Evolutionary conservation across 2,797 vertebrate genomes (phyloP).

Genomic region (Peromyscus attwateri): DNA sequence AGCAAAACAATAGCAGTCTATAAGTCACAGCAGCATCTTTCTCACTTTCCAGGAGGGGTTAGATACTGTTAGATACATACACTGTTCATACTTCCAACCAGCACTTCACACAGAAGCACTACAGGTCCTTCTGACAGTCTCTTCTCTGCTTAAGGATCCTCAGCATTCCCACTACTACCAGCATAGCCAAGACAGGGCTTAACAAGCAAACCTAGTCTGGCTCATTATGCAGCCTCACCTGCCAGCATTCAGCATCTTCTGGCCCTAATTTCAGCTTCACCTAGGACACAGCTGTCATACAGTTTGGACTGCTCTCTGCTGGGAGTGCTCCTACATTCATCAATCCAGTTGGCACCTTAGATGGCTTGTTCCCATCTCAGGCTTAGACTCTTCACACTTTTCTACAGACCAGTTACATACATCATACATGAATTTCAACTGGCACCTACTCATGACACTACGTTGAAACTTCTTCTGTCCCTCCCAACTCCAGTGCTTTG

Average conservation of each 20-base stretch:
- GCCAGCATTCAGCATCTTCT: accelerated
- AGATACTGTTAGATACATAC: background rate
- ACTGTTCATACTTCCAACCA: background rate
- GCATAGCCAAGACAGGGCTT: accelerated
- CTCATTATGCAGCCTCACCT: background rate
- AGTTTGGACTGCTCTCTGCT: background rate
- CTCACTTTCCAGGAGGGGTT: background rate
- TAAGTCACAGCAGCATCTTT: background rate
- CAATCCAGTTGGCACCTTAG: background rate
- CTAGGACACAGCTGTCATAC: accelerated
- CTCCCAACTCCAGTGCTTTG: background rate
- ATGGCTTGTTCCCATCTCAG: background rate
- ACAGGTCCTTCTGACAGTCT: background rate
- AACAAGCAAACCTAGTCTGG: background rate
- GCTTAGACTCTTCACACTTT: background rate
- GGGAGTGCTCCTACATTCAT: too few relatives aligned
- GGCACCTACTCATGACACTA: background rate
- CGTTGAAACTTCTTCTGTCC: background rate
- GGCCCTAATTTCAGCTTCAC: background rate
- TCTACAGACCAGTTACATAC: background rate
- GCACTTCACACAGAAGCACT: background rate
- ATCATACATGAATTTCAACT: background rate
- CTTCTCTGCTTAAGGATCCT: background rate
- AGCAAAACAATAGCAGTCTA: background rate
- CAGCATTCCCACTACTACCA: accelerated